Conservation (phyloP, 1,140 invertebrate species). For the Lepidotrigona ventralis region DNA sequence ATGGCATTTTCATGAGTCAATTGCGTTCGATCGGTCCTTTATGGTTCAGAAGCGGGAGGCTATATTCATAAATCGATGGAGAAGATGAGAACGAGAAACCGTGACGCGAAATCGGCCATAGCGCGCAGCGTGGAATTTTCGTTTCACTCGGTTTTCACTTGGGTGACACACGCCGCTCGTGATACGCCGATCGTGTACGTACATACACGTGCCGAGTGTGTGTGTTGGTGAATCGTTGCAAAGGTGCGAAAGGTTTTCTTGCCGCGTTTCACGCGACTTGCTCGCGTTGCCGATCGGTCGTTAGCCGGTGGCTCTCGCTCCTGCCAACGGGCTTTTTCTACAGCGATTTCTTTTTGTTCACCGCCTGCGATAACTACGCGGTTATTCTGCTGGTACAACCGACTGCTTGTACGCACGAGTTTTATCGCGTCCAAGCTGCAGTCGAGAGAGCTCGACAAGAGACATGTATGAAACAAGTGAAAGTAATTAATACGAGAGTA, state of each 20-base stretch:
- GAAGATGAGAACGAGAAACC: slow-evolving; percentile 44
- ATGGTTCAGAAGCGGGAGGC: slow-evolving; percentile 64
- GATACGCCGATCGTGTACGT: background rate
- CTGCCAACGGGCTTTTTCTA: background rate
- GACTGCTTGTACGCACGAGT: background rate
- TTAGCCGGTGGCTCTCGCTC: background rate
- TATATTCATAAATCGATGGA: slow-evolving; percentile 65
- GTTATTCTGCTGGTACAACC: background rate
- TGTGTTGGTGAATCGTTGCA: slow-evolving; percentile 26
- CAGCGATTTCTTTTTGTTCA: background rate
- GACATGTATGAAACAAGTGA: slow-evolving; percentile 38
- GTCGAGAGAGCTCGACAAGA: background rate
- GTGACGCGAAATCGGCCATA: background rate
- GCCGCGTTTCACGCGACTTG: slow-evolving; percentile 22
- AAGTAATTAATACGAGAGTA: slow-evolving; percentile 34
- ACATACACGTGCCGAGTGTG: slow-evolving; percentile 22
- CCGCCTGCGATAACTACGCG: background rate
- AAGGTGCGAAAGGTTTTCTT: slow-evolving; percentile 31
- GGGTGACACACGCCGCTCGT: background rate
- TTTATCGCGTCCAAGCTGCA: background rate
- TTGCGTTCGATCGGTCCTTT: slow-evolving; percentile 63
- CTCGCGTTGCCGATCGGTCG: slow-evolving; percentile 26
- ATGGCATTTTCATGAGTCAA: slow-evolving; percentile 69
- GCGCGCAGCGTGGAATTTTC: background rate
- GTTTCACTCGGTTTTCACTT: background rate